These are phyloP conservation scores for Delphinapterus leucas DNA, from an alignment of 2,113 vertebrate species.

Conservation along the genomic window DNA sequence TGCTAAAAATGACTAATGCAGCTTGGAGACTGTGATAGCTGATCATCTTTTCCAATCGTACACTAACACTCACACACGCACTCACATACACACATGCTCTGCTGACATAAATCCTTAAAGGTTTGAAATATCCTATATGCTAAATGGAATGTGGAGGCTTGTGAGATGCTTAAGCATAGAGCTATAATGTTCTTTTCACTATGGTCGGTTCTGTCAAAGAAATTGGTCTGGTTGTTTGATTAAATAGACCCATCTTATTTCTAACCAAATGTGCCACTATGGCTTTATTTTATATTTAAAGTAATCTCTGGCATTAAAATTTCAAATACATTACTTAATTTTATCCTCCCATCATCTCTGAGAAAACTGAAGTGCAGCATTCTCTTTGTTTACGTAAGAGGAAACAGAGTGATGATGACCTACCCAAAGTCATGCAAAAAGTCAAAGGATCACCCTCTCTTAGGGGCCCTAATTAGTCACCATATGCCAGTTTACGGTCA, in stretches of 20 bases:
- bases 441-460: not conserved
- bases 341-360: not conserved
- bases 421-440: not conserved
- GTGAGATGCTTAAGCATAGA: not conserved
- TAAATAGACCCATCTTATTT: not conserved
- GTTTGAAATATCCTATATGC: conserved; percentile 65
- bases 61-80: conserved; percentile 18
- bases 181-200: not conserved
- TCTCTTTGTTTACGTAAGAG: not conserved
- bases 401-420: not conserved
- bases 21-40: conserved; percentile 81
- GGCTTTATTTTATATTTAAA: conserved; percentile 36
- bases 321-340: conserved; percentile 21
- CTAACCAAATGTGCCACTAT: not conserved
- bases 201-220: not conserved
- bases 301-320: not conserved
- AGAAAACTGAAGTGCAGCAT: not conserved
- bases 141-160: not conserved
- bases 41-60: conserved; percentile 79
- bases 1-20: conserved; percentile 86
- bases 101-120: conserved; percentile 68
- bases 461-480: not conserved
- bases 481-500: not conserved
- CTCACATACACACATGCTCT: conserved; percentile 53
- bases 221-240: not conserved